These are phyloP conservation scores for Choristoneura rosaceana DNA, from an alignment of 2,888 invertebrate genomes.

Conservation along the genomic window DNA sequence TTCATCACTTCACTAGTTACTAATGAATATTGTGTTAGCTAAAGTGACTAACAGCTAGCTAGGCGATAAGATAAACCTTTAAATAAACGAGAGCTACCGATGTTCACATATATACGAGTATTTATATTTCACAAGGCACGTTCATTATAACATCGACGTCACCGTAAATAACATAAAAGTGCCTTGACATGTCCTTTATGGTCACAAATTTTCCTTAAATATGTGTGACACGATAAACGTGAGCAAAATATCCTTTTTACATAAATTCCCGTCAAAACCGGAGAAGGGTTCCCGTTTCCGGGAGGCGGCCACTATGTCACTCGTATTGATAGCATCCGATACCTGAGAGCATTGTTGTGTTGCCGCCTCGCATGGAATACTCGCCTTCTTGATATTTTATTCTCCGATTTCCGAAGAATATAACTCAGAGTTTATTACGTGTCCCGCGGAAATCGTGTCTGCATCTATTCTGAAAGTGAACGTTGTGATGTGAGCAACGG, in stretches of 20 bases:
- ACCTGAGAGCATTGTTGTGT: constrained; percentile 27
- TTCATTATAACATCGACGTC: constrained; percentile 4
- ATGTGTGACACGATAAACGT: constrained; percentile 49
- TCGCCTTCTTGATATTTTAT: constrained; percentile 17
- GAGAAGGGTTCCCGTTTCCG: constrained; percentile 42
- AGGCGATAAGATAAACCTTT: not conserved
- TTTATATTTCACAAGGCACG: not conserved
- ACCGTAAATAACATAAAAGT: constrained; percentile 10
- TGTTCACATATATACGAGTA: not conserved
- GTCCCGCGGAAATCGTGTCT: constrained; percentile 22
- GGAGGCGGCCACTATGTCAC: constrained; percentile 33
- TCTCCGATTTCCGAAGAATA: constrained; percentile 30
- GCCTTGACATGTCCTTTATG: constrained; percentile 20
- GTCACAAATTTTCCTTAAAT: constrained; percentile 41
- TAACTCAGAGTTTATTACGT: constrained; percentile 24
- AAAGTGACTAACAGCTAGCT: not conserved
- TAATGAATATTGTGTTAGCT: not conserved
- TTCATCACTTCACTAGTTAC: not conserved
- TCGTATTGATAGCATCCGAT: constrained; percentile 28
- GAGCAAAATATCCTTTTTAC: constrained; percentile 57
- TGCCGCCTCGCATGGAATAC: not conserved
- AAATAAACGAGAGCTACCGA: not conserved
- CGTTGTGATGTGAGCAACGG: not conserved
- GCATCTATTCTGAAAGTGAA: constrained; percentile 12
- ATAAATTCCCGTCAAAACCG: constrained; percentile 59